Percentiles rank a stretch among this genome's conserved stretches.
Evolutionary conservation across 1,140 invertebrate species (phyloP).

Genomic region (Homarus americanus): DNA sequence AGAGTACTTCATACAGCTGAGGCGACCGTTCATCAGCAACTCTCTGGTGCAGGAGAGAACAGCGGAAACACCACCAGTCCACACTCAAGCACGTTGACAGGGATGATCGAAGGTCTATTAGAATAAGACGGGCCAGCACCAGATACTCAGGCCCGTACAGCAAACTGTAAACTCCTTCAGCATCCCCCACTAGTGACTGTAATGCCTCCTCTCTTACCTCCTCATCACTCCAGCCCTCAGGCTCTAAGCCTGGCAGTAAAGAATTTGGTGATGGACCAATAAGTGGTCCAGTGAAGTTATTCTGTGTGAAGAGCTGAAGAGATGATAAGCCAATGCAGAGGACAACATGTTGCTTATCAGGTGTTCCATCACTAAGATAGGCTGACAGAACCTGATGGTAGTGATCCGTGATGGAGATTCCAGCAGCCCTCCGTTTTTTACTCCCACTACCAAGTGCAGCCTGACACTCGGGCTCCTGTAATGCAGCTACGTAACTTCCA

Average conservation of each 20-base stretch:
- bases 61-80: slow-evolving; percentile 79
- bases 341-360: slow-evolving; percentile 75
- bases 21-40: slow-evolving; percentile 75
- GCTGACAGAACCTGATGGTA: slow-evolving; percentile 13
- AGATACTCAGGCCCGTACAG: slow-evolving; percentile 63
- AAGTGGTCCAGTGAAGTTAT: slow-evolving; percentile 89
- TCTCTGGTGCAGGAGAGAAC: slow-evolving; percentile 68
- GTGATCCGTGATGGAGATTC: slow-evolving; percentile 17
- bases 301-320: slow-evolving; percentile 86
- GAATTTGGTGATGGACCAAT: slow-evolving; percentile 73
- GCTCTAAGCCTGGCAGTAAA: slow-evolving; percentile 45
- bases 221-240: slow-evolving; percentile 8
- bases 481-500: slow-evolving; percentile 67
- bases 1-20: slow-evolving; percentile 66
- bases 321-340: slow-evolving; percentile 81
- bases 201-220: slow-evolving; percentile 55
- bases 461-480: slow-evolving; percentile 56
- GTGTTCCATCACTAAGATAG: slow-evolving; percentile 11
- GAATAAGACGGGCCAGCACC: slow-evolving; percentile 74
- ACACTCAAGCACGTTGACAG: slow-evolving; percentile 76
- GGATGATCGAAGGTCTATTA: slow-evolving; percentile 77
- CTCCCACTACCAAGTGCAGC: slow-evolving; percentile 13
- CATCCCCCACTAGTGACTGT: slow-evolving; percentile 60
- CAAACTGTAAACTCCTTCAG: slow-evolving; percentile 72
- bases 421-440: not conserved